Percentiles rank a stretch among this genome's conserved stretches.
Evolutionary conservation across 2,888 invertebrate genomes (phyloP).

Genomic region (Emmelina monodactyla): DNA sequence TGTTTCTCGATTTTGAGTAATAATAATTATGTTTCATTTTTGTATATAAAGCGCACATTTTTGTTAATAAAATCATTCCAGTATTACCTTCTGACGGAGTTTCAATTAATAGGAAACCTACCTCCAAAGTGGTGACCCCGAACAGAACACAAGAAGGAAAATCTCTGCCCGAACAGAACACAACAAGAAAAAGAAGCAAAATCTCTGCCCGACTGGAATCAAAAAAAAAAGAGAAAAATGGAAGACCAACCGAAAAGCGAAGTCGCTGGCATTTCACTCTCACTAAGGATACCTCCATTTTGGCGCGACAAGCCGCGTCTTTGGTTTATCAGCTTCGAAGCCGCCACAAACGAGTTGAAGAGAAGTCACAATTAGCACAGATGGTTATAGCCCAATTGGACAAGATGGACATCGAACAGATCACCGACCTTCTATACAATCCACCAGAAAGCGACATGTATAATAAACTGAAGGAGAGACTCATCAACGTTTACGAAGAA

Average conservation of each 20-base stretch:
- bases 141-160: too few relatives aligned
- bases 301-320: slow-evolving; percentile 6
- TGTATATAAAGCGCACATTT: too few relatives aligned
- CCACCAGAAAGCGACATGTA: neutral
- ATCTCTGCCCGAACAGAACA: too few relatives aligned
- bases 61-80: too few relatives aligned
- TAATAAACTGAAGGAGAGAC: neutral
- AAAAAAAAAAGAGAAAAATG: too few relatives aligned
- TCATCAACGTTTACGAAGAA: neutral
- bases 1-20: too few relatives aligned
- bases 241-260: neutral
- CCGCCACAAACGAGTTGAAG: slow-evolving; percentile 5
- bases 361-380: slow-evolving; percentile 1
- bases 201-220: too few relatives aligned
- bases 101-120: too few relatives aligned
- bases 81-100: too few relatives aligned
- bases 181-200: too few relatives aligned
- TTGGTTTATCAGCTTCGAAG: slow-evolving; percentile 9
- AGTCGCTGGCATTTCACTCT: neutral
- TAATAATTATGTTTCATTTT: too few relatives aligned
- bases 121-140: too few relatives aligned
- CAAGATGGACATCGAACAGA: slow-evolving; percentile 2
- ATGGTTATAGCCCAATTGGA: neutral
- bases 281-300: slow-evolving; percentile 5
- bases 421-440: slow-evolving; percentile 4